A percentile compares a stretch with the other conserved stretches of the same genome.
phyloP scores from a whole-genome alignment of 2,888 invertebrate genomes.

The Synanthedon formicaeformis region DNA sequence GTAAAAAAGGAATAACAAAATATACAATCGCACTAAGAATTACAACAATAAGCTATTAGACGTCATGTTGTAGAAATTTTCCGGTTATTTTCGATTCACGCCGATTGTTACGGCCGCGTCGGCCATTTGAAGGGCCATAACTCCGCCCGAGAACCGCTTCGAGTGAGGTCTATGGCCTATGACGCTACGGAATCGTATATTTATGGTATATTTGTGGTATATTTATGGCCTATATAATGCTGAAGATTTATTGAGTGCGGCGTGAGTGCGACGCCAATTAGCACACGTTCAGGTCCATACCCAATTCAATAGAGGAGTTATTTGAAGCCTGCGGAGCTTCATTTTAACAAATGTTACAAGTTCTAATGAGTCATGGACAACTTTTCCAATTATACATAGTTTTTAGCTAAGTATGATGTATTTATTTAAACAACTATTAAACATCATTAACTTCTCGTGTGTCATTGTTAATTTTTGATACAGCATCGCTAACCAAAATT shows the following conservation, averaged over 20 bases:
- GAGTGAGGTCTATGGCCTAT: conserved; percentile 64
- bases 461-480: conserved; percentile 19
- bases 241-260: conserved; percentile 53
- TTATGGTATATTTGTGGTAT: conserved; percentile 41
- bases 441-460: neutral
- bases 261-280: conserved; percentile 36
- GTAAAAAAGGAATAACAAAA: conserved; percentile 17
- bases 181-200: conserved; percentile 43
- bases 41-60: conserved; percentile 68
- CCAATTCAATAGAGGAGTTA: conserved; percentile 16
- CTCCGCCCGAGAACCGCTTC: conserved; percentile 40
- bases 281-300: conserved; percentile 47
- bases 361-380: conserved; percentile 31
- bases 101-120: conserved; percentile 53
- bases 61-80: conserved; percentile 59
- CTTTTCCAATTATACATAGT: neutral
- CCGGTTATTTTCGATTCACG: conserved; percentile 67
- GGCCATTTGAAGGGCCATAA: conserved; percentile 49
- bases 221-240: conserved; percentile 57
- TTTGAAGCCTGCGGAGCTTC: conserved; percentile 8
- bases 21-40: conserved; percentile 29
- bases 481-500: conserved; percentile 35
- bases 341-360: conserved; percentile 24
- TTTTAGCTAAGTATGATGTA: too few species aligned
- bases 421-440: too few species aligned